Percentiles rank a stretch among this genome's conserved stretches.
Conservation (phyloP, 2,113 vertebrate species). For the Hymenochirus boettgeri region DNA sequence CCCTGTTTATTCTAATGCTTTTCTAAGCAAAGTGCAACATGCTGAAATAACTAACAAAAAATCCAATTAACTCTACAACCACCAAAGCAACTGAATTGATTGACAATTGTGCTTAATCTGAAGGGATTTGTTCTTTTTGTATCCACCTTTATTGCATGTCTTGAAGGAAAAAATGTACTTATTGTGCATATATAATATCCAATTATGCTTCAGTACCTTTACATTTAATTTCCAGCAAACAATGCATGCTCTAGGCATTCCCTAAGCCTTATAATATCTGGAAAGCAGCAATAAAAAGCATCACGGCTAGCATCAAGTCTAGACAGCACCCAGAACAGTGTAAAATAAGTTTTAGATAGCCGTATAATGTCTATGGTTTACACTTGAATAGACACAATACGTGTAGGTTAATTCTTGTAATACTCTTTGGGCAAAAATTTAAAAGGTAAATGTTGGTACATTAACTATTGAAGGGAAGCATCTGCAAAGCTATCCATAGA, state of each 20-base stretch:
- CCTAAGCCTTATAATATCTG: constrained; percentile 13
- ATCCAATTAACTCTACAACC: constrained; percentile 2
- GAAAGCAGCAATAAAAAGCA: constrained; percentile 9
- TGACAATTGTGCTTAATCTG: constrained; percentile 5
- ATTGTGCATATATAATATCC: constrained; percentile 31
- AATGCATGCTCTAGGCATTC: constrained; percentile 11
- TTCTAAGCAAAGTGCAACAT: background rate
- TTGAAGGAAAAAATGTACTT: constrained; percentile 25
- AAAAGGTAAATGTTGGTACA: too few species aligned
- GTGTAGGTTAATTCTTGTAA: too few species aligned
- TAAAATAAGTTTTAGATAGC: background rate
- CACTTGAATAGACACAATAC: constrained; percentile 17
- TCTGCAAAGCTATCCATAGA: too few species aligned
- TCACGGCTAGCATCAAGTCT: constrained; percentile 6
- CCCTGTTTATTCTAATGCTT: constrained; percentile 13
- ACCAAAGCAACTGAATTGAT: constrained; percentile 10
- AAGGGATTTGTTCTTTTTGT: constrained; percentile 12
- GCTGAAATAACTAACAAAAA: constrained; percentile 8
- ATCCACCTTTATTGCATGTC: background rate
- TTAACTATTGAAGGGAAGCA: too few species aligned
- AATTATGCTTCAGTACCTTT: constrained; percentile 34
- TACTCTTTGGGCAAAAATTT: too few species aligned
- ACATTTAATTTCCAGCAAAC: constrained; percentile 22
- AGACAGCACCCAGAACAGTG: background rate
- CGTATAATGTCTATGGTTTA: constrained; percentile 8